Conservation (phyloP, 2,113 vertebrate genomes). For the Spermophilus dauricus region DNA sequence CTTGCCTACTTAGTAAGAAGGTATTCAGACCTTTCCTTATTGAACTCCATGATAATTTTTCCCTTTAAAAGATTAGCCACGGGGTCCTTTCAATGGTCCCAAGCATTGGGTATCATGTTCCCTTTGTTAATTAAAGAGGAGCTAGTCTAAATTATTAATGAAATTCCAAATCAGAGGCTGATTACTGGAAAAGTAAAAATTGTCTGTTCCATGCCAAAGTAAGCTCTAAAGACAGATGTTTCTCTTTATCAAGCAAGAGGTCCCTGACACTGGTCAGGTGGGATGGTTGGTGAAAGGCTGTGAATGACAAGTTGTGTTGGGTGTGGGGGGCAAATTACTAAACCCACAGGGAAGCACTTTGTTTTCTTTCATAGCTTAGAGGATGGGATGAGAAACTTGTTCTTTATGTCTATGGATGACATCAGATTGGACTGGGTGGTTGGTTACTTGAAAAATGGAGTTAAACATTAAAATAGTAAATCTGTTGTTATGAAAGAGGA, state of each 20-base stretch:
- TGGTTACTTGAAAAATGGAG: not conserved
- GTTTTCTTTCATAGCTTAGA: slow-evolving; percentile 18
- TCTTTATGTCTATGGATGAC: slow-evolving; percentile 3
- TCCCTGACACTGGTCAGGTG: not conserved
- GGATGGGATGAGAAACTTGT: not conserved
- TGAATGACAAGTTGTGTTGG: not conserved
- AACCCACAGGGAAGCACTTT: not conserved
- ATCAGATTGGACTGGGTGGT: not conserved
- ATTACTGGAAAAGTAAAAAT: not conserved
- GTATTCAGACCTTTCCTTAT: not conserved
- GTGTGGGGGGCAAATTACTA: not conserved
- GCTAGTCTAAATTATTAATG: not conserved
- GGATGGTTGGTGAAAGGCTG: not conserved
- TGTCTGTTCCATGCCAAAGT: not conserved
- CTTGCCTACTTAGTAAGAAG: not conserved
- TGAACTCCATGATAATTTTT: not conserved
- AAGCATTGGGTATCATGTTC: not conserved
- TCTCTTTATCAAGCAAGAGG: not conserved
- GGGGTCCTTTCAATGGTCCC: not conserved
- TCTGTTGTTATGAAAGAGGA: not conserved
- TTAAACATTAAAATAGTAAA: slow-evolving; percentile 40
- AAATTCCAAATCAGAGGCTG: not conserved
- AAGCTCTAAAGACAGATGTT: not conserved
- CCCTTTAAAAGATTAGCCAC: not conserved
- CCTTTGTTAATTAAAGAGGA: not conserved